Base-by-base conservation (phyloP, 53 echinoderm and acorn worm genomes). In the Henricia sp. region DNA sequence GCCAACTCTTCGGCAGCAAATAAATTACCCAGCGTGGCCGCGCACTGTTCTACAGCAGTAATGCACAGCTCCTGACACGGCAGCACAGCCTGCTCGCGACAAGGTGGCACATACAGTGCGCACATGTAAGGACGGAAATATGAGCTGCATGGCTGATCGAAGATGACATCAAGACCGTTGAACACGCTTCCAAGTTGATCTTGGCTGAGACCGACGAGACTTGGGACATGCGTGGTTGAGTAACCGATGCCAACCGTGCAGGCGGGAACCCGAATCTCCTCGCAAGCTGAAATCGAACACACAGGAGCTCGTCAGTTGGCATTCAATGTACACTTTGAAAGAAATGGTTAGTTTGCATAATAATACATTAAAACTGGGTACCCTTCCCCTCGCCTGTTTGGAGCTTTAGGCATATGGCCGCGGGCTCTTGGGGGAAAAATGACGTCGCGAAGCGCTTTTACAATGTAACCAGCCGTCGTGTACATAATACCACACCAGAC, bases 11-110 rank as follows among this genome's bases (percentile, higher is more conserved):
- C 35, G 17, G 32, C 64, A 2, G 13, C 10, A 26, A 11, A 19
- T 64, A 1, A 14, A 4, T 5, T 5, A 28, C 26, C 2, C 3
- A 6, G 30, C 64, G 14, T 29, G 14, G 48, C 9, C 24, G 19
- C 25, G 3, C 64, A 64, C 64, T 64, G 32, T 5, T 32, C 16
- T 6, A 29, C 10, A 2, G 64, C 64, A 4, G 4, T 64, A 14
- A 26, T 16, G 34, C 64, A 64, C 64, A 64, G 26, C 35, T 64
- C 64, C 30, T 29, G 10, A 35, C 64, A 64, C 30, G 64, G 64
- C 26, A 34, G 2, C 0, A 9, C 0, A 17, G 0, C 17, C 64
- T 1, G 34, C 64, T 2, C 35, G 19, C 9, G 64, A 35, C 64
- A 64, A 1, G 64, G 64, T 28, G 64, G 64, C 32, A 64, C 0